Evolutionary conservation across 1,140 invertebrate species (phyloP).

Genomic region (Eumaeus atala): DNA sequence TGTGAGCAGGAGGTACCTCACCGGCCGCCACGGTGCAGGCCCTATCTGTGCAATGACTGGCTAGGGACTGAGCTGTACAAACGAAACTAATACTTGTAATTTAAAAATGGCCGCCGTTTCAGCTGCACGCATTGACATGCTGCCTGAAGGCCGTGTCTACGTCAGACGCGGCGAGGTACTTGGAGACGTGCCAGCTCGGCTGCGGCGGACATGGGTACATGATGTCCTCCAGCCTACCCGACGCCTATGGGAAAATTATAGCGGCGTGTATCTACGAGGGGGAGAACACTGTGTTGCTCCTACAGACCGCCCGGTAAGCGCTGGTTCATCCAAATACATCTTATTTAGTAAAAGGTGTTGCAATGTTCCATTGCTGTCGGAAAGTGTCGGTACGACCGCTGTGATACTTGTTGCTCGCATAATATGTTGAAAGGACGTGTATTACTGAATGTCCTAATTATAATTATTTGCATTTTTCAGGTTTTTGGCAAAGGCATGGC

Average conservation of each 20-base stretch:
- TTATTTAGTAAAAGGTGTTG: too few species aligned
- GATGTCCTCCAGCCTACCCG: constrained; percentile 87
- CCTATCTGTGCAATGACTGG: too few species aligned
- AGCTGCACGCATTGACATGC: constrained; percentile 91
- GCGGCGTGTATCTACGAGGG: constrained; percentile 95
- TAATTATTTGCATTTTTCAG: constrained; percentile 47
- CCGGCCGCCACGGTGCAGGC: too few species aligned
- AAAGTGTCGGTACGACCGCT: too few species aligned
- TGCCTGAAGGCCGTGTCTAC: constrained; percentile 92
- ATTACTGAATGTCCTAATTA: too few species aligned
- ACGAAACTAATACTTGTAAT: background rate
- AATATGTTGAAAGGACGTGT: too few species aligned
- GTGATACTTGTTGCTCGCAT: too few species aligned
- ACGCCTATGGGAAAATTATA: constrained; percentile 84
- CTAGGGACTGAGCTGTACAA: background rate
- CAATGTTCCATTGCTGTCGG: too few species aligned
- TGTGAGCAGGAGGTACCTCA: too few species aligned
- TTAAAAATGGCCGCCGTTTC: constrained; percentile 2
- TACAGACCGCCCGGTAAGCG: constrained; percentile 88
- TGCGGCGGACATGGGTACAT: constrained; percentile 97
- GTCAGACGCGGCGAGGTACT: constrained; percentile 79
- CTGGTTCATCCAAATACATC: too few species aligned
- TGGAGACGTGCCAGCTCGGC: constrained; percentile 86
- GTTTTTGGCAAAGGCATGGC: constrained; percentile 84
- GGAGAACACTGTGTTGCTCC: constrained; percentile 92